Percentiles rank a stretch among this genome's conserved stretches.
phyloP scores from a whole-genome alignment of 2,888 invertebrate species.

The Mythimna ferrago region DNA sequence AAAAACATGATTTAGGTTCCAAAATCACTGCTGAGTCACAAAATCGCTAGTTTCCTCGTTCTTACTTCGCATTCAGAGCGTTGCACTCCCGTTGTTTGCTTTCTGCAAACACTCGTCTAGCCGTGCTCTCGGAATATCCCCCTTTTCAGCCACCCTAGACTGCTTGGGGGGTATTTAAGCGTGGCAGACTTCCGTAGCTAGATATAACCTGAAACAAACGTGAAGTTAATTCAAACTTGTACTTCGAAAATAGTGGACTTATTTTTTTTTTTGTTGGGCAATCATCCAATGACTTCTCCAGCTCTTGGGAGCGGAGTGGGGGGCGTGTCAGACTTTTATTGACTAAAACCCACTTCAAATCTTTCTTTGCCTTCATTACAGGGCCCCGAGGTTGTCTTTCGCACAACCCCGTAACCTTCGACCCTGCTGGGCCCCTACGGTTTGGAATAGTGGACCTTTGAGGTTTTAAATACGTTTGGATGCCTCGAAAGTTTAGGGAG shows the following conservation, averaged over 20 bases:
- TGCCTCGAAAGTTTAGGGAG: background rate
- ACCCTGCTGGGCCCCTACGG: no score
- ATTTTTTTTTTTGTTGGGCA: no score
- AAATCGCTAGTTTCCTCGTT: background rate
- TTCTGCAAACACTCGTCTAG: slow-evolving; percentile 22
- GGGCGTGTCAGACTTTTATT: no score
- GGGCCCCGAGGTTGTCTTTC: no score
- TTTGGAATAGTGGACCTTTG: background rate
- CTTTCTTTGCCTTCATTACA: no score
- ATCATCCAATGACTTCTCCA: no score
- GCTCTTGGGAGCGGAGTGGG: no score
- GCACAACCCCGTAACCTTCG: no score
- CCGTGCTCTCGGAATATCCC: background rate
- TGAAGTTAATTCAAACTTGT: background rate
- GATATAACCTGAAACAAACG: background rate
- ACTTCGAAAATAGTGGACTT: background rate
- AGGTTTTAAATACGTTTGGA: background rate
- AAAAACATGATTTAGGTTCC: no score
- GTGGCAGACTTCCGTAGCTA: background rate
- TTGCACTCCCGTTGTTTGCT: slow-evolving; percentile 8
- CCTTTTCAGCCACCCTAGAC: slow-evolving; percentile 1
- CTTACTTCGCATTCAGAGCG: background rate
- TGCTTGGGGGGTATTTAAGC: slow-evolving; percentile 2
- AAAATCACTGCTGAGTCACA: no score
- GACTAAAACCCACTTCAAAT: no score